Evolutionary conservation across 2,113 vertebrate species (phyloP).

Genomic region (Acanthisitta chloris): DNA sequence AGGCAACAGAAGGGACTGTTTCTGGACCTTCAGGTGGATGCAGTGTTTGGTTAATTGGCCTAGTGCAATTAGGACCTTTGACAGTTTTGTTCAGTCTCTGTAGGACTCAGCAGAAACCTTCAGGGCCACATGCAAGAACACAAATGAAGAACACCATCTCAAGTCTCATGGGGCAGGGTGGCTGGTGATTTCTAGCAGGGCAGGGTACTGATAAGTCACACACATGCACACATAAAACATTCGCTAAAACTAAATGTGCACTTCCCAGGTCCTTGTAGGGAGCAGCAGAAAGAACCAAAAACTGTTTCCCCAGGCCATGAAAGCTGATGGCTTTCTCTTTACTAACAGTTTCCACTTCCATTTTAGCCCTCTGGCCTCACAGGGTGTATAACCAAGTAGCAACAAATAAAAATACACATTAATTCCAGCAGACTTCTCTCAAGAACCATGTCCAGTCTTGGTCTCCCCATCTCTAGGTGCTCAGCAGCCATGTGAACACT

Average conservation of each 20-base stretch:
- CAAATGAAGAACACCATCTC: not conserved
- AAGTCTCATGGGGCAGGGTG: not conserved
- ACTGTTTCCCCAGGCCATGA: not conserved
- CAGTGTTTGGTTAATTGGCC: not conserved
- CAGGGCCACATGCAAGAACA: not conserved
- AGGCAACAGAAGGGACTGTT: not conserved
- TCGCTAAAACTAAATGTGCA: not conserved
- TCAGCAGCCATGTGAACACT: not conserved
- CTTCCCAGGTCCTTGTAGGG: not conserved
- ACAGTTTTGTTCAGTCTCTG: not conserved
- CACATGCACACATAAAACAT: not conserved
- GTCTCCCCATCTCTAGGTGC: not conserved
- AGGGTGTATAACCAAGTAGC: not conserved
- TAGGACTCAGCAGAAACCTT: not conserved
- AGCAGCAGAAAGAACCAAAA: not conserved
- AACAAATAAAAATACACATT: not conserved
- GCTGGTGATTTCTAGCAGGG: not conserved
- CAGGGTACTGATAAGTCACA: not conserved
- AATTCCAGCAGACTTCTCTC: not conserved
- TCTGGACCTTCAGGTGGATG: not conserved
- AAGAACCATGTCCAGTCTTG: not conserved
- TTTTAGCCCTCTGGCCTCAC: not conserved
- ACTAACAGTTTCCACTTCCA: conserved; percentile 11
- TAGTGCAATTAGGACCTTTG: not conserved
- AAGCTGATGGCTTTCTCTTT: not conserved